Evolutionary conservation across 37 sponge, comb jelly and placozoan genomes (phyloP).

Genomic region (Beroe forskalii): DNA sequence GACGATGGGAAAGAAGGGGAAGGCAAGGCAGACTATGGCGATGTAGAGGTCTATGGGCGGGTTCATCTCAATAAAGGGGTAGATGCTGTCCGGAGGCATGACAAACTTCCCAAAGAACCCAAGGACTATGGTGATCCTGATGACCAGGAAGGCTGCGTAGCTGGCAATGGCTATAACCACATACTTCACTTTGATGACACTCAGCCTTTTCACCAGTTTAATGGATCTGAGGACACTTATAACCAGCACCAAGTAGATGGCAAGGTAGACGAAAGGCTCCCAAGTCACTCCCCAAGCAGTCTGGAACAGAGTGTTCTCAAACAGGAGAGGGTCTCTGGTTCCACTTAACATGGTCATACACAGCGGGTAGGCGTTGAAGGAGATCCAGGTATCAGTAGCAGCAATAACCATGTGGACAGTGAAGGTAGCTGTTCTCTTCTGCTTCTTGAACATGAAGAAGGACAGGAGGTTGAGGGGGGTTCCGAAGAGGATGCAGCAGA

Average conservation of each 20-base stretch:
- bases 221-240: neutral
- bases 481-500: conserved; percentile 23
- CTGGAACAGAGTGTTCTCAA: neutral
- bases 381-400: conserved; percentile 52
- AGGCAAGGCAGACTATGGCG: neutral
- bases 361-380: conserved; percentile 33
- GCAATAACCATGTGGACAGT: conserved; percentile 55
- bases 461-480: conserved; percentile 63
- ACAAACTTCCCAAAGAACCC: conserved; percentile 1
- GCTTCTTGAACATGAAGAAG: conserved; percentile 44
- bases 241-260: conserved; percentile 33
- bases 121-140: neutral
- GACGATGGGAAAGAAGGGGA: conserved; percentile 44
- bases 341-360: conserved; percentile 11
- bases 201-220: conserved; percentile 1
- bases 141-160: conserved; percentile 5
- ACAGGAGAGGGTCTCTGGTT: neutral
- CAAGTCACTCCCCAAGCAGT: conserved; percentile 40
- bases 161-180: neutral
- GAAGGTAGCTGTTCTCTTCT: neutral
- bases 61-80: conserved; percentile 26
- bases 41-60: neutral
- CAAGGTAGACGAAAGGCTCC: conserved; percentile 29
- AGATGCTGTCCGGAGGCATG: neutral
- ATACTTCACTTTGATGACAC: neutral